Evolutionary conservation across 2,113 vertebrate species (phyloP).

Genomic region (Hippocampus comes): DNA sequence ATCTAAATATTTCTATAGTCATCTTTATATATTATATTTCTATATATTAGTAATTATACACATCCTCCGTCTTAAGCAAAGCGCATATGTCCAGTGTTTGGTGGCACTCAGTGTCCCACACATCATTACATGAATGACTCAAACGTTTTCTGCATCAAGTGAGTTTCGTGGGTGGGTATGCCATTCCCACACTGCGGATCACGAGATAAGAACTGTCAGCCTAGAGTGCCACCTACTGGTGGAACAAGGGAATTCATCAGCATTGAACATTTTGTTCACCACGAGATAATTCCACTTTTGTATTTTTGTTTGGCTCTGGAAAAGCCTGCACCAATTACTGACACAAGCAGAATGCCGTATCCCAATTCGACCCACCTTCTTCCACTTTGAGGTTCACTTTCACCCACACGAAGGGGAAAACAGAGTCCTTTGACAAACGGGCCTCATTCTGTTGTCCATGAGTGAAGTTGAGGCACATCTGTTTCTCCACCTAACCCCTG

Average conservation of each 20-base stretch:
- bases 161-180: neutral
- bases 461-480: constrained; percentile 78
- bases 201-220: neutral
- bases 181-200: neutral
- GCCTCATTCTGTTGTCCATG: constrained; percentile 66
- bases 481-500: constrained; percentile 70
- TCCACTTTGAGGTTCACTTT: constrained; percentile 63
- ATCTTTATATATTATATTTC: no score
- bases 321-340: constrained; percentile 37
- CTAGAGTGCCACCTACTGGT: constrained; percentile 59
- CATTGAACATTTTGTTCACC: neutral
- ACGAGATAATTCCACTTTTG: neutral
- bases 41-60: no score
- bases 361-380: constrained; percentile 74
- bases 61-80: no score
- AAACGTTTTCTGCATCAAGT: neutral
- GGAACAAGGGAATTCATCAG: neutral
- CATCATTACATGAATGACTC: neutral
- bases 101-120: neutral
- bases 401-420: constrained; percentile 54
- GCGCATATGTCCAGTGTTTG: neutral
- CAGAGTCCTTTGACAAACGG: constrained; percentile 68
- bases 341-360: constrained; percentile 35
- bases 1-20: no score
- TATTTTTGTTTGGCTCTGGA: constrained; percentile 13